A percentile compares a stretch with the other conserved stretches of the same genome.
Conservation (phyloP, 2,888 invertebrate genomes). For the Drosophila mettleri region DNA sequence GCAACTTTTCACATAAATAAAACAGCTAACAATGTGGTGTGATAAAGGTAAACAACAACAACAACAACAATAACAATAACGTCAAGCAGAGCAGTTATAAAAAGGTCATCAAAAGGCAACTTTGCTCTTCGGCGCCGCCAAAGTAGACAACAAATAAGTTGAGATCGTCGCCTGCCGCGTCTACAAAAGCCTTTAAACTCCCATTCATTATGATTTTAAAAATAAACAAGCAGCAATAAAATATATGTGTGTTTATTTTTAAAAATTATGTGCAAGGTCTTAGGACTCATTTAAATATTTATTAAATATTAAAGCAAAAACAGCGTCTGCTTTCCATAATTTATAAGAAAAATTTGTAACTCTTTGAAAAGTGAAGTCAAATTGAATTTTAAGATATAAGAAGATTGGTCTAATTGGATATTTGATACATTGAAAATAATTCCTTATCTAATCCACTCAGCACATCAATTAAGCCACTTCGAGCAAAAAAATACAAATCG, state of each 20-base stretch:
- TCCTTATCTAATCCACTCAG: not conserved
- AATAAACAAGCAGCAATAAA: not conserved
- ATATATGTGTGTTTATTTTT: not conserved
- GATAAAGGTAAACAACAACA: slow-evolving; percentile 35
- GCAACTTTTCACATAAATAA: slow-evolving; percentile 66
- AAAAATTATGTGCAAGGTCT: not conserved
- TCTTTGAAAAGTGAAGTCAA: not conserved
- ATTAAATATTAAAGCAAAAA: not conserved
- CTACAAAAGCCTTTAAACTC: slow-evolving; percentile 4
- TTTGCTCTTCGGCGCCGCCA: slow-evolving; percentile 30
- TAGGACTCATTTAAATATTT: not conserved
- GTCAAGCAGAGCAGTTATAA: slow-evolving; percentile 3
- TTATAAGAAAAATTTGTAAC: not conserved
- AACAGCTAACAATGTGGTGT: slow-evolving; percentile 57
- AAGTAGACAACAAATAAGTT: slow-evolving; percentile 6
- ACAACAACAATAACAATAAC: slow-evolving; percentile 2
- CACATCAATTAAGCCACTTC: not conserved
- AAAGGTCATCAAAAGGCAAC: slow-evolving; percentile 47
- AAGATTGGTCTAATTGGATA: not conserved
- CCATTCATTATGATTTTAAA: slow-evolving; percentile 12
- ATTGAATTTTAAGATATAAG: no score
- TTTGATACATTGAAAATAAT: no score
- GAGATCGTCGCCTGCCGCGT: slow-evolving; percentile 13
- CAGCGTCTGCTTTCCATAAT: not conserved
- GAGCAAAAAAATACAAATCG: not conserved